Conservation (phyloP, 2,888 invertebrate species). For the Thymelicus sylvestris region DNA sequence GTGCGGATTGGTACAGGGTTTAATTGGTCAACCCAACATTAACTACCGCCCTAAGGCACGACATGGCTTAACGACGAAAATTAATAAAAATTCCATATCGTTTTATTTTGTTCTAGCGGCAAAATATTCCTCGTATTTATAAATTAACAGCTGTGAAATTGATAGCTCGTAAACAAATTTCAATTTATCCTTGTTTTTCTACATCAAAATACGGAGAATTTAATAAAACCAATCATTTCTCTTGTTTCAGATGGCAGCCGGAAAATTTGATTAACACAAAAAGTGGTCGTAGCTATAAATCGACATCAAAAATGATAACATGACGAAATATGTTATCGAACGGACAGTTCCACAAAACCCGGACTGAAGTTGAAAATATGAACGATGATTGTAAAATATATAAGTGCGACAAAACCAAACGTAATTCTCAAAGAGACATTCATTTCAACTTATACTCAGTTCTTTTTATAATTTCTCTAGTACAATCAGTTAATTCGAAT, state of each 20-base stretch:
- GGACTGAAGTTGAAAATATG: conserved; percentile 58
- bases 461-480: conserved; percentile 60
- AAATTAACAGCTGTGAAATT: background rate
- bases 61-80: background rate
- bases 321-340: conserved; percentile 73
- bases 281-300: conserved; percentile 51
- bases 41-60: too few relatives aligned
- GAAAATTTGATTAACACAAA: conserved; percentile 47
- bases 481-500: conserved; percentile 71
- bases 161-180: background rate
- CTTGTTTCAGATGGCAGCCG: conserved; percentile 71
- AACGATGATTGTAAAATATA: conserved; percentile 47
- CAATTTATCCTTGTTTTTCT: background rate
- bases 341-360: conserved; percentile 59
- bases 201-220: background rate
- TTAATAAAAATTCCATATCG: background rate
- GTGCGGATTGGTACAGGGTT: too few relatives aligned
- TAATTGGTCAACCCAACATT: too few relatives aligned
- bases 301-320: conserved; percentile 67
- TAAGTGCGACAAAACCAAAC: conserved; percentile 46
- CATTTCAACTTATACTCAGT: conserved; percentile 68
- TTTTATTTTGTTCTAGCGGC: background rate
- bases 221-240: conserved; percentile 32
- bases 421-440: conserved; percentile 53
- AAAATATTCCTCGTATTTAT: background rate